Evolutionary conservation across 2,888 invertebrate species (phyloP).

Genomic region (Platycnemis pennipes): DNA sequence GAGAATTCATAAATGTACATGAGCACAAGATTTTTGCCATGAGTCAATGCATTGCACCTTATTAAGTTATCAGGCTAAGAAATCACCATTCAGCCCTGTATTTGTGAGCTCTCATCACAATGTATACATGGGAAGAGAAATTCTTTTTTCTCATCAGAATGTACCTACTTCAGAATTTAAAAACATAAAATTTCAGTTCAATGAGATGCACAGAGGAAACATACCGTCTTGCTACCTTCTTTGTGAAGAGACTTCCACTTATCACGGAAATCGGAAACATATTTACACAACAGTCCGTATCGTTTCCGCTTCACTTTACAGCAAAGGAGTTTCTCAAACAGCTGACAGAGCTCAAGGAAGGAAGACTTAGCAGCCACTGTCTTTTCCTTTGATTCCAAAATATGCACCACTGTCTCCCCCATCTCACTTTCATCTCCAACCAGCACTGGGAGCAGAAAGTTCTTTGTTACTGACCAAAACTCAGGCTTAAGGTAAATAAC

Average conservation of each 20-base stretch:
- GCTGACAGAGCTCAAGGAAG: slow-evolving; percentile 82
- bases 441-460: slow-evolving; percentile 13
- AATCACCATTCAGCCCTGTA: too few species aligned
- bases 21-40: too few species aligned
- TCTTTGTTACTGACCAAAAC: background rate
- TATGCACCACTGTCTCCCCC: background rate
- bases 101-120: too few species aligned
- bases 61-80: too few species aligned
- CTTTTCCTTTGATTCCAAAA: background rate
- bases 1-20: too few species aligned
- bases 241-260: slow-evolving; percentile 72
- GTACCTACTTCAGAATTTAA: too few species aligned
- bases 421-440: background rate
- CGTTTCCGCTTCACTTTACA: slow-evolving; percentile 79
- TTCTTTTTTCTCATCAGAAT: too few species aligned
- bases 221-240: slow-evolving; percentile 34
- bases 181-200: background rate
- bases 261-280: slow-evolving; percentile 80
- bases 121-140: too few species aligned
- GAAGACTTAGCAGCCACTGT: background rate
- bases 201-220: background rate
- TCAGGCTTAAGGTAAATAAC: too few species aligned
- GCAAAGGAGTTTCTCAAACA: slow-evolving; percentile 83
- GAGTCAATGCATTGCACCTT: too few species aligned
- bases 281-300: slow-evolving; percentile 79